These are phyloP conservation scores for Enteromius argenteus DNA, from an alignment of 2,797 vertebrate genomes.

Conservation along the genomic window DNA sequence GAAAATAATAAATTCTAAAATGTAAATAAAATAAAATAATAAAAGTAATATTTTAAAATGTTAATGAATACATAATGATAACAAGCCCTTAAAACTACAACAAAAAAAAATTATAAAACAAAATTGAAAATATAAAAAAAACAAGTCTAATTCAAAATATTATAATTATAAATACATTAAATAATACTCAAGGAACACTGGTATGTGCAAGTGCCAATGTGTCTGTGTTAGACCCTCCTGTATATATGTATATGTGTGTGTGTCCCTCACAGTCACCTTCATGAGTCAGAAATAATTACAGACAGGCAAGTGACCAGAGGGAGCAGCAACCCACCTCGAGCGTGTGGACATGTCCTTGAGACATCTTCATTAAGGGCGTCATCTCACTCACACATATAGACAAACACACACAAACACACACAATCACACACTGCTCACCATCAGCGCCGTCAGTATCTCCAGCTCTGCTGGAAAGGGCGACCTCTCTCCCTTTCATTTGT, in stretches of 20 bases:
- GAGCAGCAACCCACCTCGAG: slow-evolving; percentile 60
- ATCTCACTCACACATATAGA: slow-evolving; percentile 48
- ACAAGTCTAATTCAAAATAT: not conserved
- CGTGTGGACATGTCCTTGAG: slow-evolving; percentile 80
- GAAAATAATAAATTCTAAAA: not conserved
- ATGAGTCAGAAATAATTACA: slow-evolving; percentile 76
- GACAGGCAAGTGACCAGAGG: slow-evolving; percentile 64
- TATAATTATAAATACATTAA: not conserved
- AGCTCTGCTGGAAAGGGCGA: slow-evolving; percentile 63
- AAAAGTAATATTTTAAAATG: not conserved
- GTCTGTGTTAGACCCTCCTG: not conserved
- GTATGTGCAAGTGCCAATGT: not conserved
- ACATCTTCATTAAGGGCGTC: slow-evolving; percentile 79
- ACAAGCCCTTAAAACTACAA: not conserved
- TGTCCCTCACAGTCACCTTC: slow-evolving; percentile 70
- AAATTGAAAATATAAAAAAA: not conserved
- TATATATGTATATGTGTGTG: not conserved
- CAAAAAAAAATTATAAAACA: not conserved
- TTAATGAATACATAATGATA: not conserved
- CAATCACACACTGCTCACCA: slow-evolving; percentile 63
- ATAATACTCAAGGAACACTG: not conserved
- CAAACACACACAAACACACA: slow-evolving; percentile 37
- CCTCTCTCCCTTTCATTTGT: slow-evolving; percentile 63
- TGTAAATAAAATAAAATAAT: not conserved
- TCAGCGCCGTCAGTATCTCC: slow-evolving; percentile 67